Base-by-base conservation (phyloP, 2,888 invertebrate species). In the Ceriagrion tenellum region DNA sequence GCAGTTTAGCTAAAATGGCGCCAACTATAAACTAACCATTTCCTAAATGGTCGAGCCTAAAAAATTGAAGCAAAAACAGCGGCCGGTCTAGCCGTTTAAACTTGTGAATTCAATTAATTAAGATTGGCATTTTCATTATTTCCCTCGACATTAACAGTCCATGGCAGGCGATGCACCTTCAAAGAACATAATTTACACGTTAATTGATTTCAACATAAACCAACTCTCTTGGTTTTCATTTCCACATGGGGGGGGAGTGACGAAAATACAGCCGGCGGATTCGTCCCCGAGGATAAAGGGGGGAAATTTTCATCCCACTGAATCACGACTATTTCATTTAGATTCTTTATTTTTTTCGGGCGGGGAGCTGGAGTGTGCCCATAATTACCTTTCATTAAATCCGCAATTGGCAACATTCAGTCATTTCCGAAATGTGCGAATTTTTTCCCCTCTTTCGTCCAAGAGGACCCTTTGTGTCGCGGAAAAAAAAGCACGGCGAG, bases 401-500 rank as follows among this genome's bases (percentile, higher is more conserved):
- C 35, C 81, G 81, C 35, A 81, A 81, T 81, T 81, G 81, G 81
- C 30, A 81, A 26, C 81, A 81, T 16, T 81, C 81, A 81, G 81
- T 81, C 81, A 35, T 81, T 81, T 81, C 81, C 81, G 81, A 81
- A n/a, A n/a, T n/a, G 18, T 12, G 81, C 3, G 81, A 81, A 13
- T 35, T 81, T 81, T 81, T 81, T 3, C 0, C 81, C 35, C 26
- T 81, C 18, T 13, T 12, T 81, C 35, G 4, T 26, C 69, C 69
- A 69, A 69, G n/a, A n/a, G 20, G 59, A 1, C 35, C 81, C 35
- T 35, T 81, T 81, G 69, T 30, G 81, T 16, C 30, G 81, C 13
- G n/a, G 16, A 35, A 81, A 81, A 35, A 81, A 81, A 81, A 81
- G 30, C 30, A 30, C 74, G n/a, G 81, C 35, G 81, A 35, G 18